A percentile compares a stretch with the other conserved stretches of the same genome.
These are phyloP conservation scores for Mesitornis unicolor DNA, from an alignment of 2,113 vertebrate genomes.

Conservation along the genomic window DNA sequence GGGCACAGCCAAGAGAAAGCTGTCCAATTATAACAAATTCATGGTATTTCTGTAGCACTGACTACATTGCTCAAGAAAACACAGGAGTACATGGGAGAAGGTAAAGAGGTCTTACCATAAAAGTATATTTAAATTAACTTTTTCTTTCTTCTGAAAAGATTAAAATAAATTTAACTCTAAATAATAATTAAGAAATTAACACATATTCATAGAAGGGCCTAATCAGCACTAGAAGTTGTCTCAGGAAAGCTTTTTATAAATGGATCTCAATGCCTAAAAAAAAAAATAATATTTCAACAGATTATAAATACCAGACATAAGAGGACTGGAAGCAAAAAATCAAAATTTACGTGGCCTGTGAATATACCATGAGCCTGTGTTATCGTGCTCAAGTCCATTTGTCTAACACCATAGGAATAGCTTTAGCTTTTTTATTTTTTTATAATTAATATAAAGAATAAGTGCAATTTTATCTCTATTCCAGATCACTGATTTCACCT, in stretches of 20 bases:
- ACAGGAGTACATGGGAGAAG: not conserved
- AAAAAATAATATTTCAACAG: not conserved
- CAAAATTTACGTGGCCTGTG: conserved; percentile 47
- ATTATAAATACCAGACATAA: conserved; percentile 35
- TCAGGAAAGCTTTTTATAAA: conserved; percentile 48
- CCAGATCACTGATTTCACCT: not conserved
- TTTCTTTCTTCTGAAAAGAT: not conserved
- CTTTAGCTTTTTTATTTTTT: conserved; percentile 35
- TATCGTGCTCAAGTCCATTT: conserved; percentile 5
- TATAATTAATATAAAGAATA: conserved; percentile 78
- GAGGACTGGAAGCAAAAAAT: conserved; percentile 47
- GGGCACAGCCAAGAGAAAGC: not conserved
- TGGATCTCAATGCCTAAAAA: not conserved
- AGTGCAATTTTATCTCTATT: conserved; percentile 80
- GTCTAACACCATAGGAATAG: conserved; percentile 60
- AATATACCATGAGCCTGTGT: conserved; percentile 37
- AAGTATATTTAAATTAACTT: conserved; percentile 18
- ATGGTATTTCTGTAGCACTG: not conserved
- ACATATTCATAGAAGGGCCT: conserved; percentile 23
- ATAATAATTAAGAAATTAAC: conserved; percentile 51
- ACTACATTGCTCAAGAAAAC: not conserved
- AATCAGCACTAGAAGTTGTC: conserved; percentile 11
- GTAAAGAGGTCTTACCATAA: not conserved
- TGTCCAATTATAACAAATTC: not conserved
- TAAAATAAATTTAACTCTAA: conserved; percentile 62